Percentiles rank a stretch among this genome's conserved stretches.
Conservation (phyloP, 2,113 vertebrate species). For the Tachycineta bicolor region DNA sequence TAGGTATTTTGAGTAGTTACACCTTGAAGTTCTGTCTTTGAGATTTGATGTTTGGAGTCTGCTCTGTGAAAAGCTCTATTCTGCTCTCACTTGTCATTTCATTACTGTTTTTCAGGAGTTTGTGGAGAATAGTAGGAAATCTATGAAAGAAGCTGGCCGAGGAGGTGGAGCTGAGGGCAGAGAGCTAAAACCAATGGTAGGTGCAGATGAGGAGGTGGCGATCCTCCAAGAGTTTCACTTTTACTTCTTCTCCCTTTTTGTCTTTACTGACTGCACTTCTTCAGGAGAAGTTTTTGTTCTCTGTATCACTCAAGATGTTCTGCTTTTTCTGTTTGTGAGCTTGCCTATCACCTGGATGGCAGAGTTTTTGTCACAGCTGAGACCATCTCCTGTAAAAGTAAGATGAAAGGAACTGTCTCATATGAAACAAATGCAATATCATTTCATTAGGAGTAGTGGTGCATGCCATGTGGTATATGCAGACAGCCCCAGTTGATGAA, state of each 20-base stretch:
- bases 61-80: neutral
- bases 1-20: neutral
- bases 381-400: slow-evolving; percentile 79
- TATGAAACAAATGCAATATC: neutral
- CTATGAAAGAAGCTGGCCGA: slow-evolving; percentile 86
- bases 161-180: slow-evolving; percentile 83
- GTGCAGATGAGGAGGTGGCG: slow-evolving; percentile 85
- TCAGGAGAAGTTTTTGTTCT: slow-evolving; percentile 85
- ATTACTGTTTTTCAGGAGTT: slow-evolving; percentile 86
- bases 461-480: neutral
- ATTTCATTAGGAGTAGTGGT: slow-evolving; percentile 6
- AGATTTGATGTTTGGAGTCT: neutral
- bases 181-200: slow-evolving; percentile 98
- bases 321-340: slow-evolving; percentile 94
- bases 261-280: slow-evolving; percentile 91
- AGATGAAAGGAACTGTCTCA: slow-evolving; percentile 79
- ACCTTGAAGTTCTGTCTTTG: neutral
- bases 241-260: slow-evolving; percentile 90
- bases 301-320: slow-evolving; percentile 89
- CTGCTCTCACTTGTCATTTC: neutral
- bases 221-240: slow-evolving; percentile 91
- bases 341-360: slow-evolving; percentile 93
- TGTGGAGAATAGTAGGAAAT: slow-evolving; percentile 92
- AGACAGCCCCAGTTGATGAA: neutral
- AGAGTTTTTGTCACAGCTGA: slow-evolving; percentile 87